phyloP scores from a whole-genome alignment of 2,888 invertebrate genomes.

The Apoda limacodes region DNA sequence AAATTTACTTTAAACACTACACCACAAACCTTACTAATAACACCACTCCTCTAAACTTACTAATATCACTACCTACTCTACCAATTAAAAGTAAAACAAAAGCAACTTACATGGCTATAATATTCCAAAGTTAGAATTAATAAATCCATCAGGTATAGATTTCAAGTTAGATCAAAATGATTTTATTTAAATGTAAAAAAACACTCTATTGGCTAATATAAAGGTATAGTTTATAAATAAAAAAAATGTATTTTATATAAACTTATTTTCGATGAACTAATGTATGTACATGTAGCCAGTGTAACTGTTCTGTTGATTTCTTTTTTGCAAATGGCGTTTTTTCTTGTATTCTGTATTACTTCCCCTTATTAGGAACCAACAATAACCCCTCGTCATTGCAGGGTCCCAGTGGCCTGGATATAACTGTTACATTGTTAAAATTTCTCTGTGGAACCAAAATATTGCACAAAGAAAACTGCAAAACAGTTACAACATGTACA shows the following conservation, averaged over 20 bases:
- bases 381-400: slow-evolving; percentile 1
- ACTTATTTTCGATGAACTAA: neutral
- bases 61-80: no score
- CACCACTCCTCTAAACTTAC: no score
- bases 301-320: neutral
- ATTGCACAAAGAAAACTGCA: no score
- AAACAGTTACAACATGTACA: no score
- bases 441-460: neutral
- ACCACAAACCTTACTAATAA: no score
- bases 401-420: neutral
- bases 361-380: slow-evolving; percentile 7
- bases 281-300: neutral
- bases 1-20: no score
- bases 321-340: neutral
- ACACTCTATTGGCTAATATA: neutral
- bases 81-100: neutral
- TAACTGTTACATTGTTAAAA: neutral
- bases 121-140: neutral
- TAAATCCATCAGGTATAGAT: slow-evolving; percentile 4
- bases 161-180: slow-evolving; percentile 6
- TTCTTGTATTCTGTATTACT: neutral
- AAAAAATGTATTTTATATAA: neutral
- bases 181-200: neutral
- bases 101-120: neutral
- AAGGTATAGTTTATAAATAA: neutral